Conservation (phyloP, 2,113 vertebrate genomes). For the Nothobranchius furzeri region DNA sequence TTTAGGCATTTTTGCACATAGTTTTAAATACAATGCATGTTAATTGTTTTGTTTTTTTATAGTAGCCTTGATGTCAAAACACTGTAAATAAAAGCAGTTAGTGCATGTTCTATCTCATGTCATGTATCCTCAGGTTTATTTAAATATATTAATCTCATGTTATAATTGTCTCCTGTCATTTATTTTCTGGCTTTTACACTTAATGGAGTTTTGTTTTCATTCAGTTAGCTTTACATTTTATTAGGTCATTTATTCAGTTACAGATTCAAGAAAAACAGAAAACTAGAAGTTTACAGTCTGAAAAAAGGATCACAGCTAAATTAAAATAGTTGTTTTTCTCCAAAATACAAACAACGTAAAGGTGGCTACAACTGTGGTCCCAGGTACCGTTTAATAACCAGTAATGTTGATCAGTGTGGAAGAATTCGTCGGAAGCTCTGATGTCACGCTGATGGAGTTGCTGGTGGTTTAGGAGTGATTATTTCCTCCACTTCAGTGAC, state of each 20-base stretch:
- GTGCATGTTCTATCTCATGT: slow-evolving; percentile 10
- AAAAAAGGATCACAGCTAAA: too few species aligned
- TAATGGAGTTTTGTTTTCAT: too few species aligned
- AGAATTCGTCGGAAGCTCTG: too few species aligned
- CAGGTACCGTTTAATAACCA: too few species aligned
- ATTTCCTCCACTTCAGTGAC: slow-evolving; percentile 62
- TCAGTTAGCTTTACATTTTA: too few species aligned
- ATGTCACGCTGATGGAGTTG: not conserved
- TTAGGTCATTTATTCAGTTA: too few species aligned
- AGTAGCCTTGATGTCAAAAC: slow-evolving; percentile 19
- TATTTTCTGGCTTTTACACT: not conserved
- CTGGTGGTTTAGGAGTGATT: slow-evolving; percentile 36
- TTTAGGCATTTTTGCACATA: slow-evolving; percentile 52
- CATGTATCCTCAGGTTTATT: slow-evolving; percentile 13
- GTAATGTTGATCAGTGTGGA: too few species aligned
- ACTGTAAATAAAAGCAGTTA: slow-evolving; percentile 21
- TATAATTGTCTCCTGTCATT: not conserved
- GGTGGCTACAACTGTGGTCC: too few species aligned
- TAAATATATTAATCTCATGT: slow-evolving; percentile 5
- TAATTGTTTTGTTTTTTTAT: slow-evolving; percentile 1
- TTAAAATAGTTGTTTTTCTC: too few species aligned
- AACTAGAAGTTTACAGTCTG: too few species aligned
- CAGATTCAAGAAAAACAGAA: too few species aligned
- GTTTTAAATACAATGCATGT: slow-evolving; percentile 16
- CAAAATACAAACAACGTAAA: too few species aligned